phyloP scores from a whole-genome alignment of 2,113 vertebrate genomes.

The Symphodus melops region DNA sequence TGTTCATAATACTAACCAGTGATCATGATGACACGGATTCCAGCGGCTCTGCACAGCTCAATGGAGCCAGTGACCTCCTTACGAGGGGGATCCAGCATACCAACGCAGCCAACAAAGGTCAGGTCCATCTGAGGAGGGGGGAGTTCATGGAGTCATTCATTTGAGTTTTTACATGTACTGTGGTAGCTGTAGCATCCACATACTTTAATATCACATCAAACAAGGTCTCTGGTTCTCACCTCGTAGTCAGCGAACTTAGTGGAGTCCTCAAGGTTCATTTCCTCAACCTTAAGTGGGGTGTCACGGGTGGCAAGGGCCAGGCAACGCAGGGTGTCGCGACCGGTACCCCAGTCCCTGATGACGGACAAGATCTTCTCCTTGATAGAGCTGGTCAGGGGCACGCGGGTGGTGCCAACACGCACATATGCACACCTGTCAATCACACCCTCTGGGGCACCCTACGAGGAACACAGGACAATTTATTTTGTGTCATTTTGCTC shows the following conservation, averaged over 20 bases:
- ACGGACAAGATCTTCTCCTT: constrained; percentile 87
- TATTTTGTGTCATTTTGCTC: no score
- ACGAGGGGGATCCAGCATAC: constrained; percentile 95
- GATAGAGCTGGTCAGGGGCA: constrained; percentile 84
- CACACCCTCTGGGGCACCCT: constrained; percentile 89
- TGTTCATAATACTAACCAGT: constrained; percentile 72
- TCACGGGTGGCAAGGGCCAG: constrained; percentile 93
- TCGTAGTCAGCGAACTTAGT: constrained; percentile 88
- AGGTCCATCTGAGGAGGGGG: constrained; percentile 82
- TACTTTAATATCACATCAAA: background rate
- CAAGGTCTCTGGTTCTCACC: constrained; percentile 72
- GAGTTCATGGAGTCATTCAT: background rate
- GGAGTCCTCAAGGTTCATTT: constrained; percentile 91
- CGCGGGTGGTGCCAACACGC: constrained; percentile 89
- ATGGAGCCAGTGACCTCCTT: constrained; percentile 93
- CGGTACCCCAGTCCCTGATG: constrained; percentile 94
- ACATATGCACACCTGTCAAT: constrained; percentile 92
- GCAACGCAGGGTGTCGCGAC: constrained; percentile 92
- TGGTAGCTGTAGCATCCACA: background rate
- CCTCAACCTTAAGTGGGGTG: constrained; percentile 86
- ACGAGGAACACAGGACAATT: background rate
- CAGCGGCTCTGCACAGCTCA: constrained; percentile 82
- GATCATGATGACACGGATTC: constrained; percentile 88
- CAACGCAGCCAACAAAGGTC: constrained; percentile 94
- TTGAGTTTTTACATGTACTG: background rate